These are phyloP conservation scores for Flabesymbios commensalis DNA, from an alignment of 2,888 invertebrate species.

Conservation along the genomic window DNA sequence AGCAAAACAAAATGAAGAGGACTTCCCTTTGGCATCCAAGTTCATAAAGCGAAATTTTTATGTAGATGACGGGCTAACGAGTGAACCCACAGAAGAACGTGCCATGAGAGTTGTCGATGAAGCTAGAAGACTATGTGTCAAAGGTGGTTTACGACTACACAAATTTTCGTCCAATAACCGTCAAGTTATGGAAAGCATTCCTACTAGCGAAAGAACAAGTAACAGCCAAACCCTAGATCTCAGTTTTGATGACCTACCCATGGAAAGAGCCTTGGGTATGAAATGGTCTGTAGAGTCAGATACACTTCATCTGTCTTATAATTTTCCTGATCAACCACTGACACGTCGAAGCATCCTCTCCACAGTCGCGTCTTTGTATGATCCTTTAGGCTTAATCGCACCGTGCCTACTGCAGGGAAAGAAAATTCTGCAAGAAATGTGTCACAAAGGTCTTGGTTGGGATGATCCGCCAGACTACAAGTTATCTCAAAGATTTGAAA, in stretches of 20 bases:
- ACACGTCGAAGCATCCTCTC: constrained; percentile 35
- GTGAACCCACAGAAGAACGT: background rate
- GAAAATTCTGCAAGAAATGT: constrained; percentile 32
- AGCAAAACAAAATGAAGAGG: background rate
- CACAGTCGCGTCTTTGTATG: constrained; percentile 32
- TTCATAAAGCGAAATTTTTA: background rate
- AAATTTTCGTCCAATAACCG: constrained; percentile 11
- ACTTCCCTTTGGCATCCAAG: no score
- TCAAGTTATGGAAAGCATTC: background rate
- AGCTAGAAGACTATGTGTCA: background rate
- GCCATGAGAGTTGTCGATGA: background rate
- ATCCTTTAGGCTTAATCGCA: constrained; percentile 37
- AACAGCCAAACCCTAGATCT: background rate
- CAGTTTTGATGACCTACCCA: background rate
- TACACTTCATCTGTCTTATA: constrained; percentile 30
- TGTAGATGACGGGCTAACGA: background rate
- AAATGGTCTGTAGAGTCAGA: constrained; percentile 37
- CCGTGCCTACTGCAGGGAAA: constrained; percentile 31
- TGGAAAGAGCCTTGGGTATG: constrained; percentile 19
- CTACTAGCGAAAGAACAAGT: background rate
- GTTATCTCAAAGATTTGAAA: no score
- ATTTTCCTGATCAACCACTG: constrained; percentile 26
- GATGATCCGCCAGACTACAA: constrained; percentile 18
- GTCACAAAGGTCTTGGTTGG: constrained; percentile 20
- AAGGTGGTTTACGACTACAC: constrained; percentile 5